Evolutionary conservation across 2,888 invertebrate species (phyloP), one percentile per base, ranked within the genome.

Genomic region (Ophion slaviceki): DNA sequence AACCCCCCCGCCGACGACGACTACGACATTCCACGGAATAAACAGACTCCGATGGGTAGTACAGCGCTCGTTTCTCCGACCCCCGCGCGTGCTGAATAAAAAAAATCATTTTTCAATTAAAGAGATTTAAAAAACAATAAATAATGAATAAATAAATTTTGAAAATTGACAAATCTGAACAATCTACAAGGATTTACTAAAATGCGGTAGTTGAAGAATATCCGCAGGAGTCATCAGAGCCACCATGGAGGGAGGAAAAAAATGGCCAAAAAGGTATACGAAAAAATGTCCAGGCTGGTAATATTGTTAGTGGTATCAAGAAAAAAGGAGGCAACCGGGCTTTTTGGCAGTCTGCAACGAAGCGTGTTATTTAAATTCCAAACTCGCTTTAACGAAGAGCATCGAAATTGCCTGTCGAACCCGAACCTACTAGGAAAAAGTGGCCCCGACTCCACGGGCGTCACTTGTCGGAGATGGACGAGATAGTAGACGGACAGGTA

Each of bases 361-460:
- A 85, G 82, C 87, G 85, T 75, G 76, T 85, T 83, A 85, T 88
- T 88, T 87, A 87, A 88, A 88, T 87, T 87, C 87, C 80, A 87
- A 20, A 87, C 86, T 87, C 77, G 85, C 70, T 85, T 84, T 82
- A 84, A 85, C 88, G 86, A 87, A 87, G 86, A 82, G 83, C 87
- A 86, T 82, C 85, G 87, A 87, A 87, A 88, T 88, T 88, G 85
- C 87, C 88, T 87, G 88, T 88, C 88, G 87, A 80, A 75, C 72
- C 80, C 76, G 78, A 67, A 80, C 81, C 76, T 70, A 62, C 80
- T 70, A 45, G 74, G 36, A 24, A 59, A 53, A 76, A 77, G 40
- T 66, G 78, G 70, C 53, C 59, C 53, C 74, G 64, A 53, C 66
- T 74, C 62, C 28, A 59, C 68, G 17, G 72, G 68, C 77, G 76